phyloP scores from a whole-genome alignment of 1,140 invertebrate species.

The Zaprionus ornatus region DNA sequence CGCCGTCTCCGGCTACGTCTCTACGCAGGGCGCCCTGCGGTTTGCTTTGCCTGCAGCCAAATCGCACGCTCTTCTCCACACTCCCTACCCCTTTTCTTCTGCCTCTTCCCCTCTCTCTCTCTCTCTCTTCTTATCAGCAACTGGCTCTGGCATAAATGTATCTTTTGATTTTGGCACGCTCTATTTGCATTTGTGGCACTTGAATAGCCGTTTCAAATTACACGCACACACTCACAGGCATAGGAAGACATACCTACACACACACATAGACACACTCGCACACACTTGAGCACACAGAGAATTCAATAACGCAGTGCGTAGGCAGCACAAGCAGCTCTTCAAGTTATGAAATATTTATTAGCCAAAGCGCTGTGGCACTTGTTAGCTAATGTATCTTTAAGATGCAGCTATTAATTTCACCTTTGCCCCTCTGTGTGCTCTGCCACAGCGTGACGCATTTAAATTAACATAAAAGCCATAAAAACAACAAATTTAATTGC shows the following conservation, averaged over 20 bases:
- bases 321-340: slow-evolving; percentile 2
- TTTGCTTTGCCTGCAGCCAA: neutral
- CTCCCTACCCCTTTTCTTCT: neutral
- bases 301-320: slow-evolving; percentile 25
- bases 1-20: neutral
- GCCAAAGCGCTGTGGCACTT: slow-evolving; percentile 33
- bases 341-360: slow-evolving; percentile 55
- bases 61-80: neutral
- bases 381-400: slow-evolving; percentile 35
- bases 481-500: slow-evolving; percentile 67
- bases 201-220: slow-evolving; percentile 38
- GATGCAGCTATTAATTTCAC: slow-evolving; percentile 63
- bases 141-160: slow-evolving; percentile 19
- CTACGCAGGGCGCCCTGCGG: slow-evolving; percentile 18
- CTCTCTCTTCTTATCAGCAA: neutral
- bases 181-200: slow-evolving; percentile 39
- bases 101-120: neutral
- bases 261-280: neutral
- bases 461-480: slow-evolving; percentile 72
- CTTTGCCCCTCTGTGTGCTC: neutral
- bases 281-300: neutral
- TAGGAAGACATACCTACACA: neutral
- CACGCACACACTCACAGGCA: neutral
- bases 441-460: slow-evolving; percentile 50
- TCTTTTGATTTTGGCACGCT: slow-evolving; percentile 55